Conservation (phyloP, 2,888 invertebrate species). For the Melikaiella ostensackeni region DNA sequence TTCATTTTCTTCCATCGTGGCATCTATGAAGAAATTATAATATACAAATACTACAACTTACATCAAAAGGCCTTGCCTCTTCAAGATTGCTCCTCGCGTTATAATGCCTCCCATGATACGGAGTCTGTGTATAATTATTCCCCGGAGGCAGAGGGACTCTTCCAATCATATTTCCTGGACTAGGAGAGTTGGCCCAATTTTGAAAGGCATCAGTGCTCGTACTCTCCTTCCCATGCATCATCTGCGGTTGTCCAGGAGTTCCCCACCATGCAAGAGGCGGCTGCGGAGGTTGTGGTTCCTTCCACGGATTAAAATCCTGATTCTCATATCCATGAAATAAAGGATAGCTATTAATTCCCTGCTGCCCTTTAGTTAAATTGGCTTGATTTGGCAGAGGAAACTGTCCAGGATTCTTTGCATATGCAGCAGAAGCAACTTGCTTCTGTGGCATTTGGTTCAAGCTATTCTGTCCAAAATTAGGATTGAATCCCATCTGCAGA, state of each 20-base stretch:
- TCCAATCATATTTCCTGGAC: constrained; percentile 56
- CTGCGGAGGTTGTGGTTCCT: constrained; percentile 67
- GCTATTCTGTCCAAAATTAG: constrained; percentile 60
- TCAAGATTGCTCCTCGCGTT: constrained; percentile 63
- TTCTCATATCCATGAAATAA: constrained; percentile 66
- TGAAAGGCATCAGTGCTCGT: constrained; percentile 61
- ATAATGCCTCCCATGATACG: constrained; percentile 59
- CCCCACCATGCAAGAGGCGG: constrained; percentile 71
- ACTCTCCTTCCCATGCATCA: constrained; percentile 60
- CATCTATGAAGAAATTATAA: constrained; percentile 7
- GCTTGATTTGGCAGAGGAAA: constrained; percentile 62
- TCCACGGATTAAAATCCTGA: constrained; percentile 70
- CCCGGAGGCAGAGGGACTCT: constrained; percentile 60
- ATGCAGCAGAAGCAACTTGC: constrained; percentile 63
- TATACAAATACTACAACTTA: constrained; percentile 52
- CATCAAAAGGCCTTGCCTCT: constrained; percentile 64
- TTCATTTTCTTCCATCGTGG: too few species aligned
- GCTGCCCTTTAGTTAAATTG: constrained; percentile 55
- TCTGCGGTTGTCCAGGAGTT: constrained; percentile 51
- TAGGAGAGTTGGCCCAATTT: constrained; percentile 66
- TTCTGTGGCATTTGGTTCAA: constrained; percentile 64
- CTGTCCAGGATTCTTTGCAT: constrained; percentile 60
- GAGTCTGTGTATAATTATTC: constrained; percentile 65
- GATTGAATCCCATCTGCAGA: constrained; percentile 41
- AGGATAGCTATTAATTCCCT: constrained; percentile 60